Conservation (phyloP, 2,113 vertebrate species). For the Trematocara nigrifrons region DNA sequence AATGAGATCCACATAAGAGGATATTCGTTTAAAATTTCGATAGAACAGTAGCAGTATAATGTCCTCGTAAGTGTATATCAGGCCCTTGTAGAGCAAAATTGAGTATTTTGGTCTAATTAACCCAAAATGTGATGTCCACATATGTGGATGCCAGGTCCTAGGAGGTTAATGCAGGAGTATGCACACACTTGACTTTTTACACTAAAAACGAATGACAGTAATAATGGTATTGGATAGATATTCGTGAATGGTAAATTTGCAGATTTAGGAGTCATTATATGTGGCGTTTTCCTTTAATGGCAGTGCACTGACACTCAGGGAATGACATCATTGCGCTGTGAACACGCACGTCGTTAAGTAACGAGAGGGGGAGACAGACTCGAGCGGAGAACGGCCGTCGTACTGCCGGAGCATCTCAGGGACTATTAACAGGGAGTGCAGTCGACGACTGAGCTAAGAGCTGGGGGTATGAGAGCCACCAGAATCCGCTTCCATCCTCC, state of each 20-base stretch:
- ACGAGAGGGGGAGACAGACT: constrained; percentile 52
- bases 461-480: constrained; percentile 70
- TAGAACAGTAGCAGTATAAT: too few species aligned
- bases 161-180: not conserved
- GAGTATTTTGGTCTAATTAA: too few species aligned
- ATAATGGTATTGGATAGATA: not conserved
- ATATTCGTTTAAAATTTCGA: too few species aligned
- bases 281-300: constrained; percentile 34
- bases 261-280: not conserved
- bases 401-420: constrained; percentile 48
- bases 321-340: constrained; percentile 67
- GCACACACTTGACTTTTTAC: not conserved
- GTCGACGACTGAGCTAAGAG: constrained; percentile 55
- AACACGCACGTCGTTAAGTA: constrained; percentile 58
- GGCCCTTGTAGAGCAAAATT: too few species aligned
- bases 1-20: too few species aligned
- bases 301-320: constrained; percentile 4
- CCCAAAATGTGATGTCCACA: too few species aligned
- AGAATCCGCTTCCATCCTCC: constrained; percentile 86
- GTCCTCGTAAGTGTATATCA: too few species aligned
- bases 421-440: constrained; percentile 64
- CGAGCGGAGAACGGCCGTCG: constrained; percentile 40
- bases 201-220: not conserved
- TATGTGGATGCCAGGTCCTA: too few species aligned
- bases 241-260: not conserved